These are phyloP conservation scores for Benitochromis conjunctus DNA, from an alignment of 2,113 vertebrate genomes.

Conservation along the genomic window DNA sequence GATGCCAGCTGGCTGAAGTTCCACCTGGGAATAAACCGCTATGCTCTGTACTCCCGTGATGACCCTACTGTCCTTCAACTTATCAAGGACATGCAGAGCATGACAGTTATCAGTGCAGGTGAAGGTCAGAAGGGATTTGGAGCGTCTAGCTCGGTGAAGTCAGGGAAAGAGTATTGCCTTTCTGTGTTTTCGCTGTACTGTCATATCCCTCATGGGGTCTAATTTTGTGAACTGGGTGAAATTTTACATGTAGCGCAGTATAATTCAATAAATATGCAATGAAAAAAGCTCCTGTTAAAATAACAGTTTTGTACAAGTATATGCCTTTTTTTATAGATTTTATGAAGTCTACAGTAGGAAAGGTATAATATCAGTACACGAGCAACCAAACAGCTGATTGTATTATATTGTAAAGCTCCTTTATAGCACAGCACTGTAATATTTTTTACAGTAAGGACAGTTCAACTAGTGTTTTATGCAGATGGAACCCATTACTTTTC, in stretches of 20 bases:
- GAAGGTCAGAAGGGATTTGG: neutral
- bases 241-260: neutral
- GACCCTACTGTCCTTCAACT: slow-evolving; percentile 73
- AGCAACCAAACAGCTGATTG: neutral
- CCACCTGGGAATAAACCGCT: slow-evolving; percentile 85
- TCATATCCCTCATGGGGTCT: neutral
- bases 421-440: neutral
- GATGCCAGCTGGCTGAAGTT: slow-evolving; percentile 89
- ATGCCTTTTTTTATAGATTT: neutral
- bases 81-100: slow-evolving; percentile 76
- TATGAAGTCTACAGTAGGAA: neutral
- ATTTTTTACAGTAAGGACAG: neutral
- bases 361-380: neutral
- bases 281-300: neutral
- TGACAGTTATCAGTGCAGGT: slow-evolving; percentile 81
- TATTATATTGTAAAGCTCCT: neutral
- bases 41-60: slow-evolving; percentile 81
- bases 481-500: neutral
- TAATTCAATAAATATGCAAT: neutral
- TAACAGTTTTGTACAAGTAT: neutral
- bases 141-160: neutral
- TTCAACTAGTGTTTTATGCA: neutral
- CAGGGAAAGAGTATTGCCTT: neutral
- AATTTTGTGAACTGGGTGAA: neutral
- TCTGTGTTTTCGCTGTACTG: neutral